Percentiles rank a stretch among this genome's conserved stretches.
These are phyloP conservation scores for Clangula hyemalis DNA, from an alignment of 2,797 vertebrate genomes.

Conservation along the genomic window DNA sequence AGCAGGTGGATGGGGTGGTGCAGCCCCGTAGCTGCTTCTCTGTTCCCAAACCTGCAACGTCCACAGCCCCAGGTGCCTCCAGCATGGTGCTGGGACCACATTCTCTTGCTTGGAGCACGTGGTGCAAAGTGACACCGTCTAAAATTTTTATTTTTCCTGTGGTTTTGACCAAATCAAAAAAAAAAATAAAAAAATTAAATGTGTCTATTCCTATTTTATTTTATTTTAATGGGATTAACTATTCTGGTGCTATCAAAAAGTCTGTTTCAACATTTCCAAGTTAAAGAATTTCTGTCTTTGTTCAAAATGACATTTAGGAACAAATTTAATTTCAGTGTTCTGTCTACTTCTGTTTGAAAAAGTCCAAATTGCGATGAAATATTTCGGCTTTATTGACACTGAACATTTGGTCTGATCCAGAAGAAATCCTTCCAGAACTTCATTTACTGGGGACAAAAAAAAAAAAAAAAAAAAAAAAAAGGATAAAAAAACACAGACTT, in stretches of 20 bases:
- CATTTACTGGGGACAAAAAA: background rate
- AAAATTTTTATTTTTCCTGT: background rate
- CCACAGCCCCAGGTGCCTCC: background rate
- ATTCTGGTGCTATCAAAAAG: constrained; percentile 40
- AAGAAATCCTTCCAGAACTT: constrained; percentile 34
- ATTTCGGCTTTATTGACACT: constrained; percentile 46
- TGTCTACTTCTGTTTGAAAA: constrained; percentile 42
- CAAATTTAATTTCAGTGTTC: constrained; percentile 46
- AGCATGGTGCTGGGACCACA: background rate
- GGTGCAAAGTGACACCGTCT: background rate
- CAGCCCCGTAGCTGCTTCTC: background rate
- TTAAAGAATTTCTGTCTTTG: constrained; percentile 55
- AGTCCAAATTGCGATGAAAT: constrained; percentile 39
- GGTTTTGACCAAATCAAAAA: background rate
- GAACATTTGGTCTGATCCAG: constrained; percentile 44
- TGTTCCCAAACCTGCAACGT: background rate
- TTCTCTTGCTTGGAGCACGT: background rate
- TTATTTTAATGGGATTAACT: constrained; percentile 59
- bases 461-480: background rate
- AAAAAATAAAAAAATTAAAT: background rate
- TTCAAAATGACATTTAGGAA: constrained; percentile 57
- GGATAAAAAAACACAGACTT: background rate
- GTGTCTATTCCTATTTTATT: background rate
- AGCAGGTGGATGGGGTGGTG: background rate
- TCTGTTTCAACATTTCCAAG: constrained; percentile 43